These are phyloP conservation scores for Achroia grisella DNA, from an alignment of 1,140 invertebrate species.

Conservation along the genomic window DNA sequence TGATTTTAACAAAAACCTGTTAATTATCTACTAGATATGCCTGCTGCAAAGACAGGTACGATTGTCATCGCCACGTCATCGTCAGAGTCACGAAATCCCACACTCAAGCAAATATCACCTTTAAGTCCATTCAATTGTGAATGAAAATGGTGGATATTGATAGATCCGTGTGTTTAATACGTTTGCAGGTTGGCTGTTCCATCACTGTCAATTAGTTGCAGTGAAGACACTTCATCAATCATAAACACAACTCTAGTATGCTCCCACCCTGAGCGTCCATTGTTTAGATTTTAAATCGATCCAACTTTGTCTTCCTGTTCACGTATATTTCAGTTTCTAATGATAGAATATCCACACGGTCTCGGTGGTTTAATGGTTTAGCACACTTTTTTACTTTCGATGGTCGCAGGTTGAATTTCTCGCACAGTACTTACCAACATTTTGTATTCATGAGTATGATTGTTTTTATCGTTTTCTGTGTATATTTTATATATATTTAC, in stretches of 20 bases:
- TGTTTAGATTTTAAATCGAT: constrained; percentile 47
- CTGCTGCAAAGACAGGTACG: constrained; percentile 8
- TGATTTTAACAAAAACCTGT: too few species aligned
- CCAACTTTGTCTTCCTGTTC: not conserved
- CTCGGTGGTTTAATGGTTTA: too few species aligned
- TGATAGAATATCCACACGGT: not conserved
- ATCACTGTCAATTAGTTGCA: constrained; percentile 69
- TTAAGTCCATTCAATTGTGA: constrained; percentile 5
- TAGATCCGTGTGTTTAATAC: constrained; percentile 1
- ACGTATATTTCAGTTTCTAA: constrained; percentile 1
- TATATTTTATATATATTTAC: too few species aligned
- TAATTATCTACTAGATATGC: constrained; percentile 8
- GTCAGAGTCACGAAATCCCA: not conserved
- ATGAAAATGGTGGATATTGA: constrained; percentile 2
- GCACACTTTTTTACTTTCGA: too few species aligned
- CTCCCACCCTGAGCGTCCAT: constrained; percentile 36
- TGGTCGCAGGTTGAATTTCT: too few species aligned
- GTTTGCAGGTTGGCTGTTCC: constrained; percentile 35
- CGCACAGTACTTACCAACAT: too few species aligned
- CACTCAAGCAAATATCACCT: not conserved
- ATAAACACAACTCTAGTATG: constrained; percentile 41
- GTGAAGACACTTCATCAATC: constrained; percentile 61
- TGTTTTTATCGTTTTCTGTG: too few species aligned
- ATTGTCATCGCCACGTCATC: not conserved
- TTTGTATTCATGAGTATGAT: too few species aligned